A percentile compares a stretch with the other conserved stretches of the same genome.
Conservation (phyloP, 2,888 invertebrate genomes). For the Brenthis hecate region DNA sequence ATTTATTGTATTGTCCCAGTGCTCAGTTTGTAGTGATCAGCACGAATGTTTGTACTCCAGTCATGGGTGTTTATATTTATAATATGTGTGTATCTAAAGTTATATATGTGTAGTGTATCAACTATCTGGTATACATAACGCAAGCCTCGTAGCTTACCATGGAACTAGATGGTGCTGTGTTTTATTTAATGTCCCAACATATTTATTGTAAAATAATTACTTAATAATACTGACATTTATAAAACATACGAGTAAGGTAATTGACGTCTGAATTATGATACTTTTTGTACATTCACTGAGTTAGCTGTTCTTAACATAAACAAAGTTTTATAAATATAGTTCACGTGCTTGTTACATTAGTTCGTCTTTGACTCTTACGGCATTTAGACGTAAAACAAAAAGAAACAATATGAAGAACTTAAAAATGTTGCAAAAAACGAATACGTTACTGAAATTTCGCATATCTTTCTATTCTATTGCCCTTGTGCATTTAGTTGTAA, state of each 20-base stretch:
- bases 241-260: neutral
- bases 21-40: too few species aligned
- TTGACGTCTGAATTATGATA: neutral
- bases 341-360: slow-evolving; percentile 18
- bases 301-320: slow-evolving; percentile 7
- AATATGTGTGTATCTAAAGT: too few species aligned
- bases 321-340: slow-evolving; percentile 15
- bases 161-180: too few species aligned
- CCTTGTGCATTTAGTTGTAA: slow-evolving; percentile 51
- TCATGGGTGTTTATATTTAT: too few species aligned
- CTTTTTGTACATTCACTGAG: slow-evolving; percentile 11
- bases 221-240: slow-evolving; percentile 5
- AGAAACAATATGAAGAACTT: slow-evolving; percentile 23
- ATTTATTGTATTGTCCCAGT: too few species aligned
- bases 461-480: slow-evolving; percentile 53
- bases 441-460: slow-evolving; percentile 55
- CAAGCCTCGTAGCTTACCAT: too few species aligned
- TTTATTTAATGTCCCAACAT: too few species aligned
- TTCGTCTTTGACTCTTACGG: slow-evolving; percentile 22
- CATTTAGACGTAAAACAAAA: slow-evolving; percentile 19
- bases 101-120: too few species aligned
- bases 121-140: too few species aligned
- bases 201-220: too few species aligned
- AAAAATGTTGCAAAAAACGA: slow-evolving; percentile 26
- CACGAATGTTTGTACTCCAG: too few species aligned